Percentiles rank a stretch among this genome's conserved stretches.
Conservation (phyloP, 2,888 invertebrate genomes). For the Oithona nana region DNA sequence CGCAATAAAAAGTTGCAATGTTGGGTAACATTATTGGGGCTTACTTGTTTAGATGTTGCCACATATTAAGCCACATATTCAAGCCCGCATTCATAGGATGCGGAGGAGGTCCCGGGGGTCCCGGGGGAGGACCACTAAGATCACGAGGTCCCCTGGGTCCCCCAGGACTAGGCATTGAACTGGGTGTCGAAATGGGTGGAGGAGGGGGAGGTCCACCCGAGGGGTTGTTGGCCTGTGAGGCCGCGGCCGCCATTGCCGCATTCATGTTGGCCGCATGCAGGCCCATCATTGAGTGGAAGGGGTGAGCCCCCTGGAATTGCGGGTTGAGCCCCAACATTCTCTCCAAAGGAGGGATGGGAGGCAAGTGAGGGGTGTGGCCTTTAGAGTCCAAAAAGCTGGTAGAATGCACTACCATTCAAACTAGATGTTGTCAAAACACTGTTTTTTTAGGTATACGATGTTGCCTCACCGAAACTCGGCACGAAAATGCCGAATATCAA, state of each 20-base stretch:
- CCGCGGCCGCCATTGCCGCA: background rate
- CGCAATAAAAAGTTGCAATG: background rate
- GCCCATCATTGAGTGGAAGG: conserved; percentile 5
- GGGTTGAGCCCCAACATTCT: conserved; percentile 14
- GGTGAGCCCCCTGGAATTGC: conserved; percentile 4
- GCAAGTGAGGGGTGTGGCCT: background rate
- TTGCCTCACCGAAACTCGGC: background rate
- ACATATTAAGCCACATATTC: conserved; percentile 13
- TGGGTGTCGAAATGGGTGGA: background rate
- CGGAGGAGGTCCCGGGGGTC: background rate
- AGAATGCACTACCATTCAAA: no score
- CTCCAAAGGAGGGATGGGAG: background rate
- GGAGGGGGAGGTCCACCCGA: background rate
- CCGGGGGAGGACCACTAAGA: background rate
- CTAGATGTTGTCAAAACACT: no score
- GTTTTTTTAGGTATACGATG: no score
- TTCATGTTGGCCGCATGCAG: background rate
- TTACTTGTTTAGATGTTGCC: conserved; percentile 14
- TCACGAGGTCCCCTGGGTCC: background rate
- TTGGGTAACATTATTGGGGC: background rate
- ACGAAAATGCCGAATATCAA: background rate
- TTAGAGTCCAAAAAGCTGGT: background rate
- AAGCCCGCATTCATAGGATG: conserved; percentile 6
- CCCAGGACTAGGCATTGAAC: background rate
- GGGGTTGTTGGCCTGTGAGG: background rate